phyloP scores from a whole-genome alignment of 1,140 invertebrate species.

The Euura saliciscinereae region DNA sequence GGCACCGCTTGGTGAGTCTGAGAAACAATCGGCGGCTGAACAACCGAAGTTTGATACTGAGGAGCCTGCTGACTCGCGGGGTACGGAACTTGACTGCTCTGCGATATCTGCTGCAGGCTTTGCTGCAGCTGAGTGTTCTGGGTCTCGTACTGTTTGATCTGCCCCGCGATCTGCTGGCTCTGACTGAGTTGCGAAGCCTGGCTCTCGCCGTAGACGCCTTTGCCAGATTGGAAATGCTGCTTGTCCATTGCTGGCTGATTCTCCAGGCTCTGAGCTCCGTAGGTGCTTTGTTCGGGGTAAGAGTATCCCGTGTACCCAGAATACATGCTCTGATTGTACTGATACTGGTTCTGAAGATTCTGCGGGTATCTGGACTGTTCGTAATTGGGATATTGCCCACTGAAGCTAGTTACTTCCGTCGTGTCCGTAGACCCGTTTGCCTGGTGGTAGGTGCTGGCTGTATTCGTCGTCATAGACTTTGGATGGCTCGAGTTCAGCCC shows the following conservation, averaged over 20 bases:
- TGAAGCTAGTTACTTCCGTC: slow-evolving; percentile 26
- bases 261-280: background rate
- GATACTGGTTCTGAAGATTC: background rate
- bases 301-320: background rate
- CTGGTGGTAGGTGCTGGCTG: slow-evolving; percentile 31
- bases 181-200: background rate
- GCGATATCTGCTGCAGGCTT: background rate
- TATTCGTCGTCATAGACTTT: slow-evolving; percentile 29
- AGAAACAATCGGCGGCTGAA: background rate
- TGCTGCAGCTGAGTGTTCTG: slow-evolving; percentile 6
- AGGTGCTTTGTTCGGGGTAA: background rate
- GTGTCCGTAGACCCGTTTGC: slow-evolving; percentile 17
- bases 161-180: background rate
- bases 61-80: background rate
- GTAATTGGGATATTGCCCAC: slow-evolving; percentile 8
- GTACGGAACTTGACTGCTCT: background rate
- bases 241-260: background rate
- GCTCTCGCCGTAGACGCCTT: too few relatives aligned
- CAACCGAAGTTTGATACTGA: background rate
- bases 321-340: background rate
- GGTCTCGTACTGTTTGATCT: background rate
- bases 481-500: slow-evolving; percentile 24
- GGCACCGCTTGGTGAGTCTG: background rate
- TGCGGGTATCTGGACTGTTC: background rate
- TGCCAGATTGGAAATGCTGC: too few relatives aligned